A percentile compares a stretch with the other conserved stretches of the same genome.
Evolutionary conservation across 1,140 invertebrate genomes (phyloP).

Genomic region (Antheraea mylitta): DNA sequence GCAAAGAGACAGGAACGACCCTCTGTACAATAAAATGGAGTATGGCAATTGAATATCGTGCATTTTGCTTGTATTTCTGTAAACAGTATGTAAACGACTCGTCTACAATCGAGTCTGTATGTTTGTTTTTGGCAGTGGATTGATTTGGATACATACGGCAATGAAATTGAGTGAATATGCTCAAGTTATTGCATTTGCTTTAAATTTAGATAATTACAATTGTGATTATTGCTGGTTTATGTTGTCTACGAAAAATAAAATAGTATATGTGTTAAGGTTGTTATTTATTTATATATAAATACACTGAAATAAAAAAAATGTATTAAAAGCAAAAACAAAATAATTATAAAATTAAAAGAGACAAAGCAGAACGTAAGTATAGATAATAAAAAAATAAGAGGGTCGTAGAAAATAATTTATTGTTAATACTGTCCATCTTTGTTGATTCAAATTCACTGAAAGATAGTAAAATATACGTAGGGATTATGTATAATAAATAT

Average conservation of each 20-base stretch:
- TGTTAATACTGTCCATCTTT: no score
- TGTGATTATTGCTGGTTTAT: neutral
- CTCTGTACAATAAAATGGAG: slow-evolving; percentile 24
- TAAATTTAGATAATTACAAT: neutral
- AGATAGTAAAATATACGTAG: no score
- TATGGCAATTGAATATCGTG: slow-evolving; percentile 41
- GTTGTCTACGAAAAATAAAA: neutral
- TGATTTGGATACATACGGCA: slow-evolving; percentile 27
- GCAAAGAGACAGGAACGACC: neutral
- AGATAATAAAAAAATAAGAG: no score
- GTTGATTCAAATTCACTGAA: no score
- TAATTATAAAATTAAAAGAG: neutral
- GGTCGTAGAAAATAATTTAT: no score
- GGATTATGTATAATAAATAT: no score
- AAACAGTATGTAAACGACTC: slow-evolving; percentile 70
- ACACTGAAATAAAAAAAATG: no score
- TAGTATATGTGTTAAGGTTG: neutral
- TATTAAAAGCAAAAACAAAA: no score
- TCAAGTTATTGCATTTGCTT: neutral
- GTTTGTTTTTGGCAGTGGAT: slow-evolving; percentile 56
- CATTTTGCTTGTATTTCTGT: slow-evolving; percentile 61
- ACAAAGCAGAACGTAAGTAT: no score
- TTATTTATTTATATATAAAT: neutral
- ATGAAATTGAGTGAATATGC: slow-evolving; percentile 20
- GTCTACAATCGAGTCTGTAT: slow-evolving; percentile 52